Base-by-base conservation (phyloP, 2,797 vertebrate species). In the Fistularia tabacaria region DNA sequence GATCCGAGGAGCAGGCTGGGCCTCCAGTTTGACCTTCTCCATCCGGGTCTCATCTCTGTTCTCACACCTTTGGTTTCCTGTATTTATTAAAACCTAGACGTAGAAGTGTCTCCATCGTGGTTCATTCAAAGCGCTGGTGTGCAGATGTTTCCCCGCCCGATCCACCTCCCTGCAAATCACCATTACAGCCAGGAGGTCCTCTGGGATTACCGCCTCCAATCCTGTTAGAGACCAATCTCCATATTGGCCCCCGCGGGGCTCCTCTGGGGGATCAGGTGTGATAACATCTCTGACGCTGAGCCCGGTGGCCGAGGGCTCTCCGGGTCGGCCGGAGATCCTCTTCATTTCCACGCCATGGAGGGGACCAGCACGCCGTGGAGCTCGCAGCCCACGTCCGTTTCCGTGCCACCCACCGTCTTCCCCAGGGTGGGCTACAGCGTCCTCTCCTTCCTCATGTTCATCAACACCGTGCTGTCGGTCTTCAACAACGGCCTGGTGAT, bases 401-500 rank as follows among this genome's bases (percentile, higher is more conserved):
- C 36, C 14, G 69, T 53, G 36, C 6, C 39, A 2, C 84, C 77
- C 10, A 87, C 83, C 0, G 48, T 86, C 73, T 91, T 89, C 54
- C 84, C 84, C 3, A 81, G 61, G n/a, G 51, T 83, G 66, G 85
- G 84, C 68, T 90, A 83, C 79, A 88, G 82, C 7, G 77, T 91
- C 5, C 54, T 92, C 6, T 86, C 87, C 7, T 90, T 79, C 46
- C 74, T 90, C 60, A 86, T 90, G 87, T 90, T 88, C 53, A 75
- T 91, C 58, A 82, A 80, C 80, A 87, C 85, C 0, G 11, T 89
- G 36, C 45, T 90, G 14, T 82, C 85, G 0, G 80, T 90, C 6
- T 88, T 89, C 39, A 91, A 91, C 70, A 90, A 90, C 3, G n/a
- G 71, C 0, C 67, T 92, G 14, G 77, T 83, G 36, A 85, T 91